Evolutionary conservation across 64 coral and sea anemone genomes (phyloP), one percentile per base, ranked within the genome.

Genomic region (Astreopora myriophthalma): DNA sequence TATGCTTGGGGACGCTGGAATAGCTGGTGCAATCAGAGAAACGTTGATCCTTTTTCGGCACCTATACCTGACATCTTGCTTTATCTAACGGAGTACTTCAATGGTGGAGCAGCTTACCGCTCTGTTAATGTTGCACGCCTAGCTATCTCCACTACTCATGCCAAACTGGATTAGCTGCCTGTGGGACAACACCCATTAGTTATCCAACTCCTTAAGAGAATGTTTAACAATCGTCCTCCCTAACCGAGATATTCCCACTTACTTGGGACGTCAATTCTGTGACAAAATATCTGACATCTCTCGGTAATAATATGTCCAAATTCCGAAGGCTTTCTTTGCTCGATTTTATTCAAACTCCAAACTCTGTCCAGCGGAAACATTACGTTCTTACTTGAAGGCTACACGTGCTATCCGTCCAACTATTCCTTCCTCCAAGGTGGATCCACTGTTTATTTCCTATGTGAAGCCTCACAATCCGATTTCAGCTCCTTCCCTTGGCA

Each of bases 101-200:
- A 79, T 51, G 38, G 51, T 20, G 86, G 86, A 30, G 30, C 58
- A 3, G 66, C 69, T 73, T 75, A 57, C 23, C 22, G 70, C 31
- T 55, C 71, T 34, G 42, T 75, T 52, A 88, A 74, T 60, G 71
- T 88, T 22, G 23, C 74, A 27, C 89, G 48, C 19, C 84, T 78
- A 51, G 64, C 76, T 2, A 69, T 91, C 9, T 91, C 89, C 46
- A 83, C 78, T 20, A 23, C 37, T 3, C 40, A 26, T 39, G 12
- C 55, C 8, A 31, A 23, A 8, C 20, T 82, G 82, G 68, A 79
- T 91, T 16, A 68, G 17, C 14, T 72, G 6, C 5, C 72, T 34
- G 40, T 63, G 28, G 62, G 89, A 5, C 46, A 70, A 84, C 77
- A 69, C 17, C 49, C 49, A 3, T 13, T 55, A 9, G 49, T 55